Base-by-base conservation (phyloP, 2,888 invertebrate genomes). In the Leucophenga maculata region DNA sequence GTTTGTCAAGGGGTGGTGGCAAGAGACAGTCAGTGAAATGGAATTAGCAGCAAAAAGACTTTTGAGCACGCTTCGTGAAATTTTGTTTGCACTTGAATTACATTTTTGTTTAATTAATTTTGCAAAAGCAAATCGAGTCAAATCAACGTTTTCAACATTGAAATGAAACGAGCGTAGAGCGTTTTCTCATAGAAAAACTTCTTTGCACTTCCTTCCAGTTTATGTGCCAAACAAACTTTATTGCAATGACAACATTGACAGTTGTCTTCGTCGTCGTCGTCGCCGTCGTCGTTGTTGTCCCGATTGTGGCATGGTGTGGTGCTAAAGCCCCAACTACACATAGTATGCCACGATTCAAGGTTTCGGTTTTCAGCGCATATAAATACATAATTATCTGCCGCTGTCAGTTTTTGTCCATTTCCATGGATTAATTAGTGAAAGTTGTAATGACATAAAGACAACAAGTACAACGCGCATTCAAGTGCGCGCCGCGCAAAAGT, bases 381-480 rank as follows among this genome's bases (percentile, higher is more conserved):
- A 64, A 64, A 64, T 64, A 64, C 22, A 64, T 64, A 64, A 64
- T 64, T 64, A 64, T 64, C 62, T 60, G 60, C 8, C 46, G 26
- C 62, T 71, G 75, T 50, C 71, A 75, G 62, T 72, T 73, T 74
- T 75, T 71, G 60, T 70, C 75, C 77, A 82, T 83, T 83, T 82
- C 81, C 83, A 83, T 83, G 83, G 83, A 83, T 83, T 83, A 83
- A 83, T 83, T 83, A 83, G 83, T 62, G 73, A 73, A 83, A 80
- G 81, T 82, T 76, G 65, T 70, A 31, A 59, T 59, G 31, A 50
- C 50, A 50, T 50, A 50, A 50, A 50, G 18, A 50, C 14, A 50
- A 50, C 6, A 50, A 50, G 18, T 16, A 50, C 50, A n/a, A 50
- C 39, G 39, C n/a, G 22, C 59, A 59, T 48, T 20, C 18, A 64